Percentiles rank a stretch among this genome's conserved stretches.
Evolutionary conservation across 2,113 vertebrate genomes (phyloP).

Genomic region (mouse (Mus musculus)): DNA sequence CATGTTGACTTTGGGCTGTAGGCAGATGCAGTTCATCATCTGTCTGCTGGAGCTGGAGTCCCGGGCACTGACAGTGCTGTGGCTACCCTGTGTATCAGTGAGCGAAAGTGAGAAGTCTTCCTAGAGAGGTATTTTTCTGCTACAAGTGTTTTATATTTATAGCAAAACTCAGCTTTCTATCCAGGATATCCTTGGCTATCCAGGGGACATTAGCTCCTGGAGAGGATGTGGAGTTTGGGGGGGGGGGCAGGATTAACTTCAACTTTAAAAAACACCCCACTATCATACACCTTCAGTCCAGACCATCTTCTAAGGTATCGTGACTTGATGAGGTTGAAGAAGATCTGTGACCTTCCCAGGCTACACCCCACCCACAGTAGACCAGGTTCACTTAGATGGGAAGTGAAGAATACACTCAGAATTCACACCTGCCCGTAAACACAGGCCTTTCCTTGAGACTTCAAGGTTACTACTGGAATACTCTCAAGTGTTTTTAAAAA

Average conservation of each 20-base stretch:
- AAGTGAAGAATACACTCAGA: not conserved
- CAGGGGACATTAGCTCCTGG: constrained; percentile 42
- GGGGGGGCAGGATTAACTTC: not conserved
- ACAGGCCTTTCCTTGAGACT: constrained; percentile 19
- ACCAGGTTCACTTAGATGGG: not conserved
- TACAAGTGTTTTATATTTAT: constrained; percentile 79
- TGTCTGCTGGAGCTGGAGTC: constrained; percentile 31
- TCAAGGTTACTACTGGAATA: constrained; percentile 38
- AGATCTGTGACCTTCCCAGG: constrained; percentile 13
- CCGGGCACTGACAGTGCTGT: constrained; percentile 24
- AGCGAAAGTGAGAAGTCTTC: constrained; percentile 62
- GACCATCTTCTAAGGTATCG: not conserved
- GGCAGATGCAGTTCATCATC: not conserved
- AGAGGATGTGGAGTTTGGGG: constrained; percentile 28
- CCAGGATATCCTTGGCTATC: constrained; percentile 48
- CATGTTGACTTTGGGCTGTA: not conserved
- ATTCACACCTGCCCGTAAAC: not conserved
- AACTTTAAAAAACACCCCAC: not conserved
- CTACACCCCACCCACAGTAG: not conserved
- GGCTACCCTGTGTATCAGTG: not conserved
- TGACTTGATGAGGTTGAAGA: not conserved
- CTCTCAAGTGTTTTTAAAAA: constrained; percentile 74
- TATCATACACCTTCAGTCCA: constrained; percentile 64
- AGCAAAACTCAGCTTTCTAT: constrained; percentile 63
- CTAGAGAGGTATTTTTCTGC: constrained; percentile 80